Evolutionary conservation across 2,888 invertebrate genomes (phyloP).

Genomic region (Acleris literana): DNA sequence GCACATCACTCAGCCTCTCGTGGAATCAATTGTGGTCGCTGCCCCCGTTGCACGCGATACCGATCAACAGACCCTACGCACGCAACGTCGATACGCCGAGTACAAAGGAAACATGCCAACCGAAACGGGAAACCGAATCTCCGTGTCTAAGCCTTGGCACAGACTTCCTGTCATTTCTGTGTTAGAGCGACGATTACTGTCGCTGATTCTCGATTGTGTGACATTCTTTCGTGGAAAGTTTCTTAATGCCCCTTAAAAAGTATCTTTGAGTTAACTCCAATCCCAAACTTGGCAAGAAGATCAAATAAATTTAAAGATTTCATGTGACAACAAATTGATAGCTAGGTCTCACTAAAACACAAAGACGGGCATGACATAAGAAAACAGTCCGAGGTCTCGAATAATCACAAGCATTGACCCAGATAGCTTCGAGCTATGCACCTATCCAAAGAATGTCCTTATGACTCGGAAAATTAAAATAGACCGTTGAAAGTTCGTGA

Average conservation of each 20-base stretch:
- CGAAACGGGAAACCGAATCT: conserved; percentile 57
- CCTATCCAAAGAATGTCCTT: conserved; percentile 29
- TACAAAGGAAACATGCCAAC: conserved; percentile 70
- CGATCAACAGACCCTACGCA: conserved; percentile 73
- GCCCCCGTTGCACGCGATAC: conserved; percentile 76
- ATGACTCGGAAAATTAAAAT: conserved; percentile 28
- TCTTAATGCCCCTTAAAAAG: too few species aligned
- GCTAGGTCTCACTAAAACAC: conserved; percentile 14
- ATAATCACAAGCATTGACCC: conserved; percentile 32
- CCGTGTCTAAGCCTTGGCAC: conserved; percentile 34
- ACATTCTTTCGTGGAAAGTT: too few species aligned
- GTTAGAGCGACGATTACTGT: conserved; percentile 10
- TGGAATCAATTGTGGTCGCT: conserved; percentile 76
- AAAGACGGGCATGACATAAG: conserved; percentile 28
- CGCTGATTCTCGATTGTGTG: conserved; percentile 21
- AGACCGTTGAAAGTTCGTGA: conserved; percentile 28
- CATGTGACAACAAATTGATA: conserved; percentile 24
- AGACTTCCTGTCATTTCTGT: conserved; percentile 36
- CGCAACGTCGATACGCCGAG: conserved; percentile 60
- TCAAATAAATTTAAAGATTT: conserved; percentile 4
- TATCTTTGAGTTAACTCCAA: background rate
- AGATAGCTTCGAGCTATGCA: conserved; percentile 30
- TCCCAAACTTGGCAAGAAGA: conserved; percentile 14
- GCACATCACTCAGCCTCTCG: conserved; percentile 47
- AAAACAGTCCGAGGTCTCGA: conserved; percentile 31